Evolutionary conservation across 2,797 vertebrate genomes (phyloP), one percentile per base, ranked within the genome.

Genomic region (Carapus acus): DNA sequence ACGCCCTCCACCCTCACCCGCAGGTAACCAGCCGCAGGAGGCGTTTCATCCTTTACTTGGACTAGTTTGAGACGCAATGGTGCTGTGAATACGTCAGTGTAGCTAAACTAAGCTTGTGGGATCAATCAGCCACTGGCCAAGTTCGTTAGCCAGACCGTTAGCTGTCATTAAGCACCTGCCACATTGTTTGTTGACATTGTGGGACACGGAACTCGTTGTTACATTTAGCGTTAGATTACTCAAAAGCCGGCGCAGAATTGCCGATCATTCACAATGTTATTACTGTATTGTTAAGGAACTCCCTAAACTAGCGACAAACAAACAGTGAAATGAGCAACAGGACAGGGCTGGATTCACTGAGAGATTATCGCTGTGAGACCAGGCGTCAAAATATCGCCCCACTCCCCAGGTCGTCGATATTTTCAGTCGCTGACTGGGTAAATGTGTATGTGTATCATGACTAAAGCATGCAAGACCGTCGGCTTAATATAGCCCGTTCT

Each of bases 401-500:
- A 12, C 22, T 41, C 43, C 66, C 6, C 18, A 21, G 48, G 44
- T 53, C 45, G 46, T 37, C 7, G 21, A 2, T 44, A 55, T 62
- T 54, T 29, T 52, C 52, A 45, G 47, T 51, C 45, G 54, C 49
- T 56, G 62, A 66, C 75, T 60, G 6, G 65, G 63, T 75, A 68
- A 53, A 42, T 52, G 42, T 59, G 43, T 33, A 14, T 46, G 39
- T 21, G 6, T 52, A 19, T 37, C 52, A 46, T 63, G 43, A 50
- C 63, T 60, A 54, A 18, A n/a, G n/a, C n/a, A n/a, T n/a, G n/a
- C n/a, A n/a, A 31, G 13, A 20, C 16, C 12, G 60, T 37, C 15
- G 14, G 37, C 62, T 82, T 79, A 79, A 69, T 78, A 75, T 77
- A 80, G 62, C 54, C 41, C 21, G 31, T n/a, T 19, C 1, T 23